A percentile compares a stretch with the other conserved stretches of the same genome.
Conservation (phyloP, 2,113 vertebrate genomes). For the Prionailurus viverrinus region DNA sequence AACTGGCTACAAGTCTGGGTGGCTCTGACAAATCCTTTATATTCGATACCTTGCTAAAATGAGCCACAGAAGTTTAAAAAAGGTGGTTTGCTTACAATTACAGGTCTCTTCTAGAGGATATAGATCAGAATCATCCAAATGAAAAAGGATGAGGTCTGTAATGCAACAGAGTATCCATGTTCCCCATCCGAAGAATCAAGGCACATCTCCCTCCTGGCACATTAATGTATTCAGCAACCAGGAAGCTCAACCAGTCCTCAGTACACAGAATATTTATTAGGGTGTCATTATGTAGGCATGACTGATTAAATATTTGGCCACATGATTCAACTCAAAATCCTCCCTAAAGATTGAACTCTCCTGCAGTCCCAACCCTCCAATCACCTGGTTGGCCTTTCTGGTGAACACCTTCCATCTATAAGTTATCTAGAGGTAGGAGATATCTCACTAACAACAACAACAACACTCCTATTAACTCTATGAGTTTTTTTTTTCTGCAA, state of each 20-base stretch:
- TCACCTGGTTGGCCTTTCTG: not conserved
- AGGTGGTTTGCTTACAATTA: not conserved
- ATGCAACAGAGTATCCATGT: not conserved
- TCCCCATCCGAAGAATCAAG: not conserved
- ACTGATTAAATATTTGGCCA: not conserved
- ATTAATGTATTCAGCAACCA: not conserved
- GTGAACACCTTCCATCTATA: not conserved
- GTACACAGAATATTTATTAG: not conserved
- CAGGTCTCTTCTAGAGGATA: not conserved
- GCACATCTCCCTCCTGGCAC: not conserved
- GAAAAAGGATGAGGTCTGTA: not conserved
- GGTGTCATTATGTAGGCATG: not conserved
- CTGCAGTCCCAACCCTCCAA: not conserved
- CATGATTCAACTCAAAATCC: not conserved
- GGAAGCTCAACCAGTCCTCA: not conserved
- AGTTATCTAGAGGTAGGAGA: not conserved
- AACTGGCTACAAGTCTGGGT: not conserved
- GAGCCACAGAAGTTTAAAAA: not conserved
- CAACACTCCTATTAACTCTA: not conserved
- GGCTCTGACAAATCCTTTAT: not conserved
- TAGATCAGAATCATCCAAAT: not conserved
- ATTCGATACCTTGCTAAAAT: not conserved
- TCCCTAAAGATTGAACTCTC: not conserved
- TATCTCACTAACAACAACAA: not conserved
- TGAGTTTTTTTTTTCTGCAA: not conserved